Percentiles rank a stretch among this genome's conserved stretches.
phyloP scores from a whole-genome alignment of 2,797 vertebrate genomes.

The Catostomus latipinnis region DNA sequence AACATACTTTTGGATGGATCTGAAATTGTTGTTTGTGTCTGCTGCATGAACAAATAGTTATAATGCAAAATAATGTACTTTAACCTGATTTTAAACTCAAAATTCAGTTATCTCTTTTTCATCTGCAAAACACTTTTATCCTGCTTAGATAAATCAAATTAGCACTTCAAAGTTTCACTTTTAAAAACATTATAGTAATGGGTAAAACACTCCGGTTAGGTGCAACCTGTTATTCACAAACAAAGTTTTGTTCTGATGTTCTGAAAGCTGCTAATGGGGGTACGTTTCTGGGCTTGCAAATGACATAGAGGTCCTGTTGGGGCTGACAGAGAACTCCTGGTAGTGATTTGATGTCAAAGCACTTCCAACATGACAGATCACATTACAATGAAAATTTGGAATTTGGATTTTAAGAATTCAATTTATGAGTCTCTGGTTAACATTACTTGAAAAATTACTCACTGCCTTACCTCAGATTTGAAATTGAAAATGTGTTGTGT shows the following conservation, averaged over 20 bases:
- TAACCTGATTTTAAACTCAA: neutral
- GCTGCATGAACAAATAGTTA: too few species aligned
- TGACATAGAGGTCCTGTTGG: constrained; percentile 74
- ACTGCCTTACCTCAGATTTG: too few species aligned
- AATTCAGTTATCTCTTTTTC: constrained; percentile 20
- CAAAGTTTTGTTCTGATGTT: constrained; percentile 42
- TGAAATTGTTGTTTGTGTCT: too few species aligned
- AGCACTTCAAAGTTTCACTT: constrained; percentile 6
- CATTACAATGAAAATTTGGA: constrained; percentile 59
- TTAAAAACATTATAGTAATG: constrained; percentile 6
- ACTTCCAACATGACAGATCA: constrained; percentile 73
- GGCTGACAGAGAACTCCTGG: constrained; percentile 73
- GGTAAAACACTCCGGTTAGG: neutral
- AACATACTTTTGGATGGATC: too few species aligned
- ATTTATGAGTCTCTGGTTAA: too few species aligned
- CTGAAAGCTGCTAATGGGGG: constrained; percentile 72
- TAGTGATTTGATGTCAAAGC: constrained; percentile 75
- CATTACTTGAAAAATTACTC: too few species aligned
- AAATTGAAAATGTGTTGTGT: too few species aligned
- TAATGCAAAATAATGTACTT: neutral
- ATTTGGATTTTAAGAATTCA: too few species aligned
- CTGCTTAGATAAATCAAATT: constrained; percentile 20
- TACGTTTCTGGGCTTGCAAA: constrained; percentile 73
- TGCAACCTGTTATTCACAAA: constrained; percentile 28
- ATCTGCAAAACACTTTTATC: constrained; percentile 15